phyloP scores from a whole-genome alignment of 2,797 vertebrate species.

The Notolabrus celidotus region DNA sequence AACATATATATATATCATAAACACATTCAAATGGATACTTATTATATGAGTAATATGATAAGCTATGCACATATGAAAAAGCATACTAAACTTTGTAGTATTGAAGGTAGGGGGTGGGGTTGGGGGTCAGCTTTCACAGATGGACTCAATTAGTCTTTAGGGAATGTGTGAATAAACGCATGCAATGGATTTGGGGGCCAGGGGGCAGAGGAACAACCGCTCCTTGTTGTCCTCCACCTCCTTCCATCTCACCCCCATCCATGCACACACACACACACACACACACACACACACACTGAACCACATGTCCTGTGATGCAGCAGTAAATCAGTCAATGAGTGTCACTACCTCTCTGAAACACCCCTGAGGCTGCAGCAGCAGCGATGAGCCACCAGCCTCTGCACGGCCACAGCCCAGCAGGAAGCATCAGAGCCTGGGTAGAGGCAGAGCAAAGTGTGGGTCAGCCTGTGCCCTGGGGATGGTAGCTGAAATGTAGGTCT shows the following conservation, averaged over 20 bases:
- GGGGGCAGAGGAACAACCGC: slow-evolving; percentile 37
- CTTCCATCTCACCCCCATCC: slow-evolving; percentile 14
- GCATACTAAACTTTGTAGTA: background rate
- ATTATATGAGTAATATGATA: background rate
- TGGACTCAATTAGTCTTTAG: slow-evolving; percentile 54
- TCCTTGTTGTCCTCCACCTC: slow-evolving; percentile 51
- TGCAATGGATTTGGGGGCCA: slow-evolving; percentile 26
- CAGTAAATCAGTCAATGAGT: slow-evolving; percentile 69
- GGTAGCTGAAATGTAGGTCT: slow-evolving; percentile 58
- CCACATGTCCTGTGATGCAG: slow-evolving; percentile 54
- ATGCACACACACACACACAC: slow-evolving; percentile 31
- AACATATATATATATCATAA: background rate
- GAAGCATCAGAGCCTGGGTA: slow-evolving; percentile 36
- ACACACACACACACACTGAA: slow-evolving; percentile 31
- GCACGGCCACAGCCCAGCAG: slow-evolving; percentile 41
- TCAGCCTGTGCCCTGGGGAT: slow-evolving; percentile 65
- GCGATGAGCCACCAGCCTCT: slow-evolving; percentile 2
- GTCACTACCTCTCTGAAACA: slow-evolving; percentile 45
- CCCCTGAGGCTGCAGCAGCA: slow-evolving; percentile 47
- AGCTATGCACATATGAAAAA: background rate
- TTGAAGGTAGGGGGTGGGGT: background rate
- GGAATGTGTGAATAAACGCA: slow-evolving; percentile 45
- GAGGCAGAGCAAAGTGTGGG: slow-evolving; percentile 60
- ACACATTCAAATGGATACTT: background rate
- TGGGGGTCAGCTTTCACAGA: slow-evolving; percentile 50